Base-by-base conservation (phyloP, 2,797 vertebrate species). In the Sebastes kiyomatsui region DNA sequence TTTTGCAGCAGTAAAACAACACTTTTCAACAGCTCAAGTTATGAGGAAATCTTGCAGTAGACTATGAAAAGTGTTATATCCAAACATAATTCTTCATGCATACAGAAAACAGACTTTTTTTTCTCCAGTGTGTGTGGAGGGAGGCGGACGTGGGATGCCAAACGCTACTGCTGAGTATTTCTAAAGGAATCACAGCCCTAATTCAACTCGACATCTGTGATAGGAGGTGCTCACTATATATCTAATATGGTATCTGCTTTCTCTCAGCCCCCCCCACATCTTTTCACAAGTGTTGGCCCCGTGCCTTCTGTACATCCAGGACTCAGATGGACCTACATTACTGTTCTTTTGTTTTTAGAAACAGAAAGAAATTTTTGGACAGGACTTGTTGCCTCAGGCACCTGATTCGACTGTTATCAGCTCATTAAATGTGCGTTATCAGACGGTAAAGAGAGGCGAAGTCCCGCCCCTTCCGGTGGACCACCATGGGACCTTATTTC, bases 71-170 rank as follows among this genome's bases (percentile, higher is more conserved):
- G 46, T 46, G 54, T 77, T 71, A 62, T 62, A 30, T 35, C 67
- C 70, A 55, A 56, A 80, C 33, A 58, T 42, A 23, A 66, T 60
- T 70, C 27, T 75, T 75, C 38, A 71, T 73, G 70, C 38, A 52
- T 20, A 27, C 5, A 77, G 27, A 70, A 68, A 75, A 73, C 52
- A 4, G 27, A 32, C 49, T 25, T 65, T 33, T 67, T 23, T 6
- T 42, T 16, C 49, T 42, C 14, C 38, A 8, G 80, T 30, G 62
- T 22, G 30, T 62, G 67, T 42, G 58, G 23, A 68, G 60, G 25
- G 60, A 77, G 75, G 80, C 2, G n/a, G 67, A 56, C 11, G 11
- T 7, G n/a, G 25, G 65, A 77, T 18, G 71, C 30, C 70, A 71
- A 76, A 72, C 75, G 12, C 56, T 14, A 23, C 60, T 52, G 49